Percentiles rank a stretch among this genome's conserved stretches.
These are phyloP conservation scores for Cyprinella venusta DNA, from an alignment of 2,797 vertebrate species.

Conservation along the genomic window DNA sequence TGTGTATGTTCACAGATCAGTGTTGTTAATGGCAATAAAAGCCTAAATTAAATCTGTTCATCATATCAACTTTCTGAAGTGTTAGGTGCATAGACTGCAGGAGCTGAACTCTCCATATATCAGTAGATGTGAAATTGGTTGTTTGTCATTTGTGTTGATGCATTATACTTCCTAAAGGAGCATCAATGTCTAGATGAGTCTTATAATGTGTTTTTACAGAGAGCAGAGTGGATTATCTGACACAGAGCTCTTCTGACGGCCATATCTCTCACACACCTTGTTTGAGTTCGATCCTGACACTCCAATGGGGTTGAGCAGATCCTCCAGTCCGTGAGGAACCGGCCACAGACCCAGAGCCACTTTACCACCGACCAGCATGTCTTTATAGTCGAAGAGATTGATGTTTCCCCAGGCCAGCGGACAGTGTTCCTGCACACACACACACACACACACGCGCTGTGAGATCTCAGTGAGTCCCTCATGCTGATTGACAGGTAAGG, in stretches of 20 bases:
- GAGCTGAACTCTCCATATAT: no score
- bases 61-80: no score
- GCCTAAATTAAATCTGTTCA: no score
- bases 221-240: no score
- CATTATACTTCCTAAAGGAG: no score
- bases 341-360: conserved; percentile 71
- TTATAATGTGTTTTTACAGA: no score
- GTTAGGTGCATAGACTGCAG: no score
- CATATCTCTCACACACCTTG: conserved; percentile 59
- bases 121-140: no score
- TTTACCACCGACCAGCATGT: conserved; percentile 70
- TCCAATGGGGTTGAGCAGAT: conserved; percentile 72
- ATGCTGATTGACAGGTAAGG: background rate
- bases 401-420: conserved; percentile 73
- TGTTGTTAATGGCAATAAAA: no score
- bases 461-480: background rate
- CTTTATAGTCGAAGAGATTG: conserved; percentile 73
- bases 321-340: conserved; percentile 72
- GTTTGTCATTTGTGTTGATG: no score
- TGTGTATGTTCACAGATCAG: no score
- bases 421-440: conserved; percentile 69
- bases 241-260: background rate
- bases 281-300: conserved; percentile 73
- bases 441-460: conserved; percentile 48
- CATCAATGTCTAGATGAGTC: no score